phyloP scores from a whole-genome alignment of 2,113 vertebrate species.

The Urocitellus parryii region DNA sequence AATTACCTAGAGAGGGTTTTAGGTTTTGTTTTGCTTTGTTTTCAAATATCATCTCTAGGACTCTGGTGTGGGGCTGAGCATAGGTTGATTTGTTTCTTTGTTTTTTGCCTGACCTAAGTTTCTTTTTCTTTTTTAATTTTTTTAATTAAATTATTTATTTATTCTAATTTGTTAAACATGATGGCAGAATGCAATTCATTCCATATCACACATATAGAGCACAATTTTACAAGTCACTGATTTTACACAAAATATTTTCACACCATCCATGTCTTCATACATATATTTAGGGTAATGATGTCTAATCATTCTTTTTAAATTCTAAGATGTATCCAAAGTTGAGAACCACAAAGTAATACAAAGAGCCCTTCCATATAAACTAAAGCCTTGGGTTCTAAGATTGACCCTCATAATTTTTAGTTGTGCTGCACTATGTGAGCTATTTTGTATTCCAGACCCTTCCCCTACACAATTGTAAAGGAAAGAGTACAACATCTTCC shows the following conservation, averaged over 20 bases:
- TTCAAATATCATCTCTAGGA: not conserved
- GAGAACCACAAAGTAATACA: not conserved
- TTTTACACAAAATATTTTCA: too few relatives aligned
- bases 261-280: too few relatives aligned
- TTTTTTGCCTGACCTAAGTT: not conserved
- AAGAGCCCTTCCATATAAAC: not conserved
- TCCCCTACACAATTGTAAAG: not conserved
- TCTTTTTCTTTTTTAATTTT: too few relatives aligned
- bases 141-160: too few relatives aligned
- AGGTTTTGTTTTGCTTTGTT: not conserved
- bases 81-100: not conserved
- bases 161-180: too few relatives aligned
- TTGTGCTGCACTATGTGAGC: accelerated
- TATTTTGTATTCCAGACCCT: not conserved
- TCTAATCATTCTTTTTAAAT: too few relatives aligned
- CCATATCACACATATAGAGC: too few relatives aligned
- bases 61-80: not conserved
- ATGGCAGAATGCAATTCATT: too few relatives aligned
- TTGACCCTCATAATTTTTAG: not conserved
- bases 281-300: too few relatives aligned
- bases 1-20: not conserved
- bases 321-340: not conserved
- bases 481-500: not conserved
- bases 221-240: too few relatives aligned
- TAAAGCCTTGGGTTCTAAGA: not conserved